Evolutionary conservation across 1,140 invertebrate genomes (phyloP).

Genomic region (Orius insidiosus): DNA sequence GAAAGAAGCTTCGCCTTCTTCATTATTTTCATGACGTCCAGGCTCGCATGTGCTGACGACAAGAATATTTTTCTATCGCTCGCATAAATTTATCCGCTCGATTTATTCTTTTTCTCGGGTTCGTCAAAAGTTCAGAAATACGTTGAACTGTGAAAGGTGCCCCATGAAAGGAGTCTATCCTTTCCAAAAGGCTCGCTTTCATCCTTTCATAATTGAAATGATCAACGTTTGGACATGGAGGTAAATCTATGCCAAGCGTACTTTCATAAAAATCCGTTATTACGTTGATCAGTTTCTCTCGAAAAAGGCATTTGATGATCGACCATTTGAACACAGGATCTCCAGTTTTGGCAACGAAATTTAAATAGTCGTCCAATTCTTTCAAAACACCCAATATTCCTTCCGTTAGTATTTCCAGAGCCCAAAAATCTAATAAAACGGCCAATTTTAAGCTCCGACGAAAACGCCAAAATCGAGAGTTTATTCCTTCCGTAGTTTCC

Average conservation of each 20-base stretch:
- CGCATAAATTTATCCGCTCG: slow-evolving; percentile 91
- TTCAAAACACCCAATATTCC: too few species aligned
- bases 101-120: slow-evolving; percentile 85
- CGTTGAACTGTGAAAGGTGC: slow-evolving; percentile 94
- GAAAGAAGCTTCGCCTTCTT: slow-evolving; percentile 14
- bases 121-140: slow-evolving; percentile 79
- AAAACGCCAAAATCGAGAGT: too few species aligned
- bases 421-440: too few species aligned
- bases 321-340: slow-evolving; percentile 88
- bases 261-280: slow-evolving; percentile 74
- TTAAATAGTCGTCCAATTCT: slow-evolving; percentile 80
- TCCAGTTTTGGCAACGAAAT: slow-evolving; percentile 81
- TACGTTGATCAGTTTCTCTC: slow-evolving; percentile 69
- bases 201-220: slow-evolving; percentile 79
- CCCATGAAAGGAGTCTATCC: slow-evolving; percentile 64
- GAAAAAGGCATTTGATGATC: slow-evolving; percentile 67
- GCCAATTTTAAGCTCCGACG: too few species aligned
- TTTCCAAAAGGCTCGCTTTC: slow-evolving; percentile 66
- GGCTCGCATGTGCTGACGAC: slow-evolving; percentile 91
- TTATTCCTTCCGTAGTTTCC: too few species aligned
- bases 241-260: slow-evolving; percentile 50
- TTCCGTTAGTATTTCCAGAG: too few species aligned
- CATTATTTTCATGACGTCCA: slow-evolving; percentile 25
- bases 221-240: slow-evolving; percentile 74
- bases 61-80: slow-evolving; percentile 82